These are phyloP conservation scores for Falco rusticolus DNA, from an alignment of 2,797 vertebrate genomes.

Conservation along the genomic window DNA sequence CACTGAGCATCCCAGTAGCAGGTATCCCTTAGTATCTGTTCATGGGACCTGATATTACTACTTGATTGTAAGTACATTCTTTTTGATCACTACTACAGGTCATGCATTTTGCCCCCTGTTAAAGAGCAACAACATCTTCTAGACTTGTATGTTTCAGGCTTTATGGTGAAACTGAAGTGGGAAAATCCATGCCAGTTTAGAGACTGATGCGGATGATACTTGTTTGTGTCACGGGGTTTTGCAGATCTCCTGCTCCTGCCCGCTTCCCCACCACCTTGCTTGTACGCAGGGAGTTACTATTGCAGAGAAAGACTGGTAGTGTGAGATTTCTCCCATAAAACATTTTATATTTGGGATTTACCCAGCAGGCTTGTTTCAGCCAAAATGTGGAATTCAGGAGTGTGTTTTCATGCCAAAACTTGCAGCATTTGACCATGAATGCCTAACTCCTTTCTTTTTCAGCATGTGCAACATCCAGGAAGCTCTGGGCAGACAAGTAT, in stretches of 20 bases:
- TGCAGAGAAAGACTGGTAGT: neutral
- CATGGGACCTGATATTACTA: rapidly evolving
- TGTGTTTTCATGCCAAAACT: neutral
- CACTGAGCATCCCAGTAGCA: neutral
- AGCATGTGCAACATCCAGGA: neutral
- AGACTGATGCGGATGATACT: rapidly evolving
- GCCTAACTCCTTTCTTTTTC: neutral
- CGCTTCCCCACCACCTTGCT: neutral
- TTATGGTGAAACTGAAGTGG: neutral
- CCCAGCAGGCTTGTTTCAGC: neutral
- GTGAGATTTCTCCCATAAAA: neutral
- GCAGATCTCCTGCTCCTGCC: neutral
- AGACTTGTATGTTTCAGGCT: neutral
- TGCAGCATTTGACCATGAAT: neutral
- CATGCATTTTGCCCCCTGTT: rapidly evolving
- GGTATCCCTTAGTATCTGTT: neutral
- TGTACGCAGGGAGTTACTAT: neutral
- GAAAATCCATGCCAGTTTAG: neutral
- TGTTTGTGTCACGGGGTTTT: neutral
- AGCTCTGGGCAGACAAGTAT: neutral
- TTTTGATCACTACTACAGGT: neutral
- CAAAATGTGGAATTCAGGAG: neutral
- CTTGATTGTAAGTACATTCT: neutral
- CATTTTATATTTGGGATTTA: neutral
- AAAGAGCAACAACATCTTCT: neutral